These are phyloP conservation scores for Chrysolina haemoptera DNA, from an alignment of 2,888 invertebrate genomes.

Conservation along the genomic window DNA sequence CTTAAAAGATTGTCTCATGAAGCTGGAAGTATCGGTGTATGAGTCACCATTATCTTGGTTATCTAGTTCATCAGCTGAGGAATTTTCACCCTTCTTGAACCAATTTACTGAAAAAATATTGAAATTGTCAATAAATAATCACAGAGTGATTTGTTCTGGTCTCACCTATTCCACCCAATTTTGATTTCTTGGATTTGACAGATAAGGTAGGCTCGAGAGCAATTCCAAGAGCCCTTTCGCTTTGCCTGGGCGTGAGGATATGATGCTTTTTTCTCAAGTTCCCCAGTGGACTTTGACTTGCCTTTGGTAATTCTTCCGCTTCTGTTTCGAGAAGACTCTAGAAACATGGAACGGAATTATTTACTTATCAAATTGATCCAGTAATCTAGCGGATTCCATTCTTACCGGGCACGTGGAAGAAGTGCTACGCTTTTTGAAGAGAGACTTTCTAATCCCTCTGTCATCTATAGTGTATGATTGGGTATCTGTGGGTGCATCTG, in stretches of 20 bases:
- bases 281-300: constrained; percentile 84
- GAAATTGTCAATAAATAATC: constrained; percentile 14
- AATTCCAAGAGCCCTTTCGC: constrained; percentile 81
- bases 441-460: constrained; percentile 82
- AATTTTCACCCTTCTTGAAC: constrained; percentile 73
- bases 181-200: constrained; percentile 73
- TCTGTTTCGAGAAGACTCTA: constrained; percentile 89
- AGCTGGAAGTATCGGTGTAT: constrained; percentile 70
- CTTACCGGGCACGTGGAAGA: constrained; percentile 89
- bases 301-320: constrained; percentile 80
- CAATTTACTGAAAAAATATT: constrained; percentile 70
- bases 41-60: constrained; percentile 70
- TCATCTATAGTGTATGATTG: constrained; percentile 81
- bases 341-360: constrained; percentile 27
- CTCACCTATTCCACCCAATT: constrained; percentile 82
- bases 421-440: constrained; percentile 91
- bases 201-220: constrained; percentile 69
- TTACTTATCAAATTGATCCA: constrained; percentile 18
- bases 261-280: constrained; percentile 83
- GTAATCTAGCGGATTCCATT: background rate
- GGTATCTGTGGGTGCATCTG: constrained; percentile 75
- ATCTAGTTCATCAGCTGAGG: constrained; percentile 71
- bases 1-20: constrained; percentile 69
- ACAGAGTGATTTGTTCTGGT: background rate
- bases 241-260: constrained; percentile 87